These are phyloP conservation scores for Lasioglossum albipes DNA, from an alignment of 1,140 invertebrate genomes.

Conservation along the genomic window DNA sequence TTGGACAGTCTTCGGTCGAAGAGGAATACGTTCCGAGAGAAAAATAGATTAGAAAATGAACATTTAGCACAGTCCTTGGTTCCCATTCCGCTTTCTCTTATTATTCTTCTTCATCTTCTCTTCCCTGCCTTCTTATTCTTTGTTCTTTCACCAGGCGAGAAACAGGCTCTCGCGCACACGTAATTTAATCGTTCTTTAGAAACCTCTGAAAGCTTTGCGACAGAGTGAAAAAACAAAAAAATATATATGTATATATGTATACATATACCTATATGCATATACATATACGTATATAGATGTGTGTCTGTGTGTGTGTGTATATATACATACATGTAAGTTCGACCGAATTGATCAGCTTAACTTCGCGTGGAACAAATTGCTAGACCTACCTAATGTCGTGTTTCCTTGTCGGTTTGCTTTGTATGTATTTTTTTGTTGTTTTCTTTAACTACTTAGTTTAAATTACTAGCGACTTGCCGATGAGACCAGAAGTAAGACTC, in stretches of 20 bases:
- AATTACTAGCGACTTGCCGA: conserved; percentile 60
- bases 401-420: conserved; percentile 32
- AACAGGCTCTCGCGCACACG: conserved; percentile 28
- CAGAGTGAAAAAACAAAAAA: conserved; percentile 43
- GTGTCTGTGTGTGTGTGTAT: conserved; percentile 18
- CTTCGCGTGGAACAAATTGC: conserved; percentile 69
- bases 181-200: conserved; percentile 34
- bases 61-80: conserved; percentile 41
- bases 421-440: conserved; percentile 30
- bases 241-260: conserved; percentile 9
- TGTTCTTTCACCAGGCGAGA: conserved; percentile 8
- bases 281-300: background rate
- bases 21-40: conserved; percentile 61
- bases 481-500: conserved; percentile 48
- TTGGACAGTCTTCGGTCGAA: conserved; percentile 60
- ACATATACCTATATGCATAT: background rate
- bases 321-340: conserved; percentile 28
- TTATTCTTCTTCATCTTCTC: background rate
- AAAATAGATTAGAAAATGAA: conserved; percentile 53
- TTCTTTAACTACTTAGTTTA: conserved; percentile 67
- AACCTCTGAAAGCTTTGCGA: conserved; percentile 49
- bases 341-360: conserved; percentile 53
- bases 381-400: conserved; percentile 69
- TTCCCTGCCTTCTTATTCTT: background rate
- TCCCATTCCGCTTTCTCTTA: too few relatives aligned